phyloP scores from a whole-genome alignment of 2,888 invertebrate species.

The Bhutanitis thaidina region DNA sequence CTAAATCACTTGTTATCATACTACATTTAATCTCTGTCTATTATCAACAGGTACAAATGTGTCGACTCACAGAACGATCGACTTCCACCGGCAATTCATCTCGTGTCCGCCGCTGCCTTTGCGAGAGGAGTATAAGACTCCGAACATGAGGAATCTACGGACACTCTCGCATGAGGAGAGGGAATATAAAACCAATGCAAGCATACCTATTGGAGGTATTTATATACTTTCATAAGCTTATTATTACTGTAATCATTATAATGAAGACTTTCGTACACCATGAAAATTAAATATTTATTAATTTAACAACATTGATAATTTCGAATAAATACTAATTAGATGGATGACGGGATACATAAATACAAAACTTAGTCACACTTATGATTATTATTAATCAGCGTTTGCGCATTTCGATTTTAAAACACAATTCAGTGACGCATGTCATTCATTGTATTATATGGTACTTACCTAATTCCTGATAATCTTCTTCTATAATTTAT shows the following conservation, averaged over 20 bases:
- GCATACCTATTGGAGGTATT: constrained; percentile 67
- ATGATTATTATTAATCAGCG: not conserved
- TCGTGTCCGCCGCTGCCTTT: constrained; percentile 76
- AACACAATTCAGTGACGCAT: not conserved
- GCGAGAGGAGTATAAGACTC: constrained; percentile 81
- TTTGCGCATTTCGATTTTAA: not conserved
- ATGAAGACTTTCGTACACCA: no score
- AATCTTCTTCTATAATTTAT: no score
- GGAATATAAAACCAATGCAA: constrained; percentile 82
- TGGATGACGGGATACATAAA: no score
- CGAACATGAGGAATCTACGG: constrained; percentile 76
- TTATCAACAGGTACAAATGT: constrained; percentile 73
- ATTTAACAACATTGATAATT: no score
- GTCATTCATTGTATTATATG: no score
- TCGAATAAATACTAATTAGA: no score
- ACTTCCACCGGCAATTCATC: constrained; percentile 84
- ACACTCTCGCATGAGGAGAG: constrained; percentile 79
- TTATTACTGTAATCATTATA: no score
- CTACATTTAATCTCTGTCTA: no score
- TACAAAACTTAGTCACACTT: not conserved
- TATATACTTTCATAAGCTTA: constrained; percentile 18
- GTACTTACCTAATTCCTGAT: not conserved
- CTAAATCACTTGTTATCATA: no score
- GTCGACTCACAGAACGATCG: constrained; percentile 84
- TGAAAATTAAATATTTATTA: no score